These are phyloP conservation scores for Marmota flaviventris DNA, from an alignment of 2,113 vertebrate genomes.

Conservation along the genomic window DNA sequence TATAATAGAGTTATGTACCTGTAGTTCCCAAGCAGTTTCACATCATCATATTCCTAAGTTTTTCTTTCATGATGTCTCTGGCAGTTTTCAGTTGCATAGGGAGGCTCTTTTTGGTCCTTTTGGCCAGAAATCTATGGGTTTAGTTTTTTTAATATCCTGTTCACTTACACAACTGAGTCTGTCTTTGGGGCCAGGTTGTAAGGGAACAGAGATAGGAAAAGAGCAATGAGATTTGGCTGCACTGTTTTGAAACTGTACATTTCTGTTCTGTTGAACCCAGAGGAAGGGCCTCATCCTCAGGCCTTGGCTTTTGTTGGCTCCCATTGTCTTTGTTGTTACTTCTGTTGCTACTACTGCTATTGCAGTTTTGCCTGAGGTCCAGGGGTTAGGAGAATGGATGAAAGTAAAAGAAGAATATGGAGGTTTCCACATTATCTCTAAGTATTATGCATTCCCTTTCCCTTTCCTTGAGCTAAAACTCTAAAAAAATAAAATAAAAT, in stretches of 20 bases:
- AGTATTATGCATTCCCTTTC: background rate
- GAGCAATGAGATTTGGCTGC: background rate
- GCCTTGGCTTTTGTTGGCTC: background rate
- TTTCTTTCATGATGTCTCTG: background rate
- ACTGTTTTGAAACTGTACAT: background rate
- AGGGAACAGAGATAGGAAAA: background rate
- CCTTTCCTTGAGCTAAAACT: constrained; percentile 6
- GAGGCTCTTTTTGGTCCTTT: background rate
- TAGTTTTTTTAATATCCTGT: background rate
- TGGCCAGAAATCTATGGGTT: background rate
- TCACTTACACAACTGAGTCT: background rate
- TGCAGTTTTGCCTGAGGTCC: background rate
- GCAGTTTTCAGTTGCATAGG: background rate
- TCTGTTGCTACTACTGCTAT: background rate
- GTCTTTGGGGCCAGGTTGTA: background rate
- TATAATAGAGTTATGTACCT: background rate
- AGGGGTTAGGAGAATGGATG: background rate
- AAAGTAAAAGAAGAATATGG: background rate
- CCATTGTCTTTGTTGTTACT: background rate
- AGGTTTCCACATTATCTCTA: background rate
- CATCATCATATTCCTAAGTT: background rate
- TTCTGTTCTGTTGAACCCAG: background rate
- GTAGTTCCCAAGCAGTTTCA: background rate
- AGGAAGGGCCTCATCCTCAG: background rate
- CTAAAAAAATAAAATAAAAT: background rate